Evolutionary conservation across 2,888 invertebrate genomes (phyloP).

Genomic region (Phalera bucephala): DNA sequence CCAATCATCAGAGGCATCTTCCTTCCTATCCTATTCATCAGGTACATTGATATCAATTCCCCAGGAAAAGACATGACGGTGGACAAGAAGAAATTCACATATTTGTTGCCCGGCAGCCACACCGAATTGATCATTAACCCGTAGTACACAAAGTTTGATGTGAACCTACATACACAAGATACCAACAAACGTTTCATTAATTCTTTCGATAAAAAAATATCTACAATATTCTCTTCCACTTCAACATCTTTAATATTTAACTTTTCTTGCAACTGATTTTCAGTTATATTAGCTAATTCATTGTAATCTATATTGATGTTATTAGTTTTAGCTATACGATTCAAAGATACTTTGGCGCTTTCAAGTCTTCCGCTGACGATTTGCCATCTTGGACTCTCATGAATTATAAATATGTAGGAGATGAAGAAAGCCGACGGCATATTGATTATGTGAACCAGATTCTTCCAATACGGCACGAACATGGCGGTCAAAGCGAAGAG

Average conservation of each 20-base stretch:
- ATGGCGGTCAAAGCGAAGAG: constrained; percentile 60
- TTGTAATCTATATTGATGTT: constrained; percentile 49
- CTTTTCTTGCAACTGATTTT: constrained; percentile 43
- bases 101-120: constrained; percentile 63
- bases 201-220: constrained; percentile 52
- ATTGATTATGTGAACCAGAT: constrained; percentile 55
- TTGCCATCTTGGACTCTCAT: constrained; percentile 69
- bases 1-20: constrained; percentile 55
- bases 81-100: constrained; percentile 60
- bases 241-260: constrained; percentile 51
- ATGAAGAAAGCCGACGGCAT: constrained; percentile 55
- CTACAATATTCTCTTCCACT: constrained; percentile 46
- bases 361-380: constrained; percentile 56
- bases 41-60: constrained; percentile 54
- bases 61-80: constrained; percentile 70
- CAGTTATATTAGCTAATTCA: constrained; percentile 46
- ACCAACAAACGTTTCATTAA: constrained; percentile 54
- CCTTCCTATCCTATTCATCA: constrained; percentile 66
- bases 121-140: constrained; percentile 67
- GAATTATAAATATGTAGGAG: constrained; percentile 43
- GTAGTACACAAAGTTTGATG: constrained; percentile 63
- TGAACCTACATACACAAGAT: constrained; percentile 47
- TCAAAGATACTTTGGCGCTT: constrained; percentile 50
- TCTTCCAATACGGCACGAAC: constrained; percentile 62
- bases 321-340: constrained; percentile 50